Evolutionary conservation across 2,888 invertebrate genomes (phyloP).

Genomic region (Anthophora plumipes): DNA sequence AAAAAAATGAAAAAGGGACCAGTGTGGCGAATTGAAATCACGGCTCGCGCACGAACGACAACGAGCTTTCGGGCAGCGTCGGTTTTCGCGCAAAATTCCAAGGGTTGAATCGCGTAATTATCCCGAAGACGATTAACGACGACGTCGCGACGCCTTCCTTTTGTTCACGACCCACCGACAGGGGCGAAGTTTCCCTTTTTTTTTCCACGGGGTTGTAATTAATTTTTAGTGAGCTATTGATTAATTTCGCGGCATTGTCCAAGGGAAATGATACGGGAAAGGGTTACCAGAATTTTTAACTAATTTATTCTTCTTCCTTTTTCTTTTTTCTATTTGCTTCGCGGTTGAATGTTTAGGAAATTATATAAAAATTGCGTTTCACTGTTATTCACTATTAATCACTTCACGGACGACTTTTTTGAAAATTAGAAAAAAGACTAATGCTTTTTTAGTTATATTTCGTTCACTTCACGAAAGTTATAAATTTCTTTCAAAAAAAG

Average conservation of each 20-base stretch:
- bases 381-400: too few species aligned
- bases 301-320: background rate
- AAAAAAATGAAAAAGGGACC: background rate
- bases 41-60: background rate
- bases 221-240: slow-evolving; percentile 8
- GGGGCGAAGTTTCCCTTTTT: background rate
- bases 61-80: slow-evolving; percentile 19
- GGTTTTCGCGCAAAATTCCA: slow-evolving; percentile 17
- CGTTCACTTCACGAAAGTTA: too few species aligned
- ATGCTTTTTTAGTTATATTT: too few species aligned
- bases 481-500: too few species aligned
- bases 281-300: background rate
- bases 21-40: slow-evolving; percentile 39
- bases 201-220: background rate
- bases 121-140: slow-evolving; percentile 31
- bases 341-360: too few species aligned
- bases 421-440: too few species aligned
- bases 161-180: slow-evolving; percentile 16
- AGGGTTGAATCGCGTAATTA: slow-evolving; percentile 36
- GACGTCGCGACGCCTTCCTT: slow-evolving; percentile 28
- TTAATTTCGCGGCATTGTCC: background rate
- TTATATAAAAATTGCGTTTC: too few species aligned
- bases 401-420: too few species aligned
- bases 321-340: too few species aligned
- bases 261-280: background rate